Base-by-base conservation (phyloP, 2,113 vertebrate species). In the Trematomus loennbergii region DNA sequence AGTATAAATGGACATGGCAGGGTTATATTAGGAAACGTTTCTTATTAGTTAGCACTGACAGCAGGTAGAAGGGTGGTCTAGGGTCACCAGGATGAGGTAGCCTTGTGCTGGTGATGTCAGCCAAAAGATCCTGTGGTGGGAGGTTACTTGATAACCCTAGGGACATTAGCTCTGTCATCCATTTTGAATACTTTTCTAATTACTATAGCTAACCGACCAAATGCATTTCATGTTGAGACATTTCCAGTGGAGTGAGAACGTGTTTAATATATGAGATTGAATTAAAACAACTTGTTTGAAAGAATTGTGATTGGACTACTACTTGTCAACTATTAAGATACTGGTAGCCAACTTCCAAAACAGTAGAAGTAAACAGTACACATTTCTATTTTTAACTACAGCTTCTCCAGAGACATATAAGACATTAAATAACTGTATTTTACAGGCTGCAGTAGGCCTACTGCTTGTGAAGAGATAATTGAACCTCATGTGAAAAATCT, bases 1-100 rank as follows among this genome's bases (percentile, higher is more conserved):
- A 18, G 57, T 70, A 84, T 82, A 76, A 63, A 74, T 67, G 18
- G 79, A 62, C 7, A 12, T 18, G 29, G 53, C 16, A 2, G 55
- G 36, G 57, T 75, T 82, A 75, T 62, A 75, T 60, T 22, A 9
- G 81, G 81, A 82, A 81, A 12, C 3, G 0, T 70, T 61, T 66
- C 7, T 22, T 62, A 64, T 55, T 17, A 49, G 67, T 40, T n/a
- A 16, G 52, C 4, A 2, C 61, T 75, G 57, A 60, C 13, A 73
- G 78, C 60, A 79, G 78, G 54, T 75, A 61, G 22, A 36, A 36
- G 62, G 60, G 20, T 17, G 46, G 2, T 29, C 17, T 0, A 13
- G 72, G 68, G 65, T 68, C 78, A 70, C 12, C 10, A 22, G 63
- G 33, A 71, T 40, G 61, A 67, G 25, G 25, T 12, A 76, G 53